Percentiles rank a stretch among this genome's conserved stretches.
Evolutionary conservation across 92 coral and sea anemone species (phyloP).

Genomic region (Zoanthus sansibaricus): DNA sequence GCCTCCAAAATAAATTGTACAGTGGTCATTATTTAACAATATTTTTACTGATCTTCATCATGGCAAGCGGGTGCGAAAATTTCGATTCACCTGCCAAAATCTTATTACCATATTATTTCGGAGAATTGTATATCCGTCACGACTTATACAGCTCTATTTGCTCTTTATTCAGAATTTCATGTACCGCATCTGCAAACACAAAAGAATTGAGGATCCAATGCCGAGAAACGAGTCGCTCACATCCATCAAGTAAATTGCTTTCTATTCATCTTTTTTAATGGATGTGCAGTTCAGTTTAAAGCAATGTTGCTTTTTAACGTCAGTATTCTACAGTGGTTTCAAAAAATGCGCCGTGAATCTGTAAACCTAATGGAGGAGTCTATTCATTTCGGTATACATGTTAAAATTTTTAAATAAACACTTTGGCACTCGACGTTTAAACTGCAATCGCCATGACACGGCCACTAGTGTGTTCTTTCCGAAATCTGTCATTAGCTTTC

Average conservation of each 20-base stretch:
- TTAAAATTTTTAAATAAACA: constrained; percentile 46
- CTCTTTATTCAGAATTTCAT: constrained; percentile 38
- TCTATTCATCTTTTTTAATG: constrained; percentile 44
- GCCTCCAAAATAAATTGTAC: not conserved
- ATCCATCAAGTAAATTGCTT: constrained; percentile 43
- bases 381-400: constrained; percentile 25
- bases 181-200: constrained; percentile 51
- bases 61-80: constrained; percentile 39
- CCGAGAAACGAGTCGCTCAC: constrained; percentile 24
- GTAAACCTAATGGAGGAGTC: constrained; percentile 12
- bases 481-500: constrained; percentile 27
- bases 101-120: constrained; percentile 40
- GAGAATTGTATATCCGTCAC: constrained; percentile 27
- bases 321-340: constrained; percentile 32
- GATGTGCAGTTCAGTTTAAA: constrained; percentile 16
- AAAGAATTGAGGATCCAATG: constrained; percentile 28
- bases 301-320: constrained; percentile 7
- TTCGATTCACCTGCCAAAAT: constrained; percentile 38
- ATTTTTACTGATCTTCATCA: constrained; percentile 19
- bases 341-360: constrained; percentile 25
- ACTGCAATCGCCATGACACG: constrained; percentile 35
- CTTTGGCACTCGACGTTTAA: constrained; percentile 42
- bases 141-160: constrained; percentile 48
- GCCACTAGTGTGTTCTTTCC: constrained; percentile 25
- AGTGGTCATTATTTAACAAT: not conserved